Conservation (phyloP, 2,888 invertebrate genomes). For the Drosophila kokeensis region DNA sequence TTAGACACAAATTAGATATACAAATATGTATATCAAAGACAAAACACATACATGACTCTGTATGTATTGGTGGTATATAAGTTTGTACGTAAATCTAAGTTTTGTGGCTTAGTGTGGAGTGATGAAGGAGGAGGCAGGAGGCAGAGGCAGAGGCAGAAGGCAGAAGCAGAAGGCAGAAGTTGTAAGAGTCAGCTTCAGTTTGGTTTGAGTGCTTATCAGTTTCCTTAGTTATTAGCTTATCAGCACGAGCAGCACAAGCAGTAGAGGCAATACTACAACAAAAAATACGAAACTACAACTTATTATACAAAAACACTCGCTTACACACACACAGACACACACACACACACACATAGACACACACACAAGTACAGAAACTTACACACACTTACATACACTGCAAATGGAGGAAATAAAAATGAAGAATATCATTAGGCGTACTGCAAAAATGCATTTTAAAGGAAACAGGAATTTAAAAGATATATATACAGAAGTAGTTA, state of each 20-base stretch:
- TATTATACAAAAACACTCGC: constrained; percentile 30
- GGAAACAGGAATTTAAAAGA: constrained; percentile 78
- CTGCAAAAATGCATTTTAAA: constrained; percentile 78
- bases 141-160: not conserved
- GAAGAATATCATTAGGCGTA: constrained; percentile 75
- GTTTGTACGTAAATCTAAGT: not conserved
- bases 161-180: not conserved
- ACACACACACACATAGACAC: constrained; percentile 19
- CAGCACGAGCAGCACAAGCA: constrained; percentile 50
- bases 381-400: constrained; percentile 21
- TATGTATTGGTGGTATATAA: constrained; percentile 2
- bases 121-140: not conserved
- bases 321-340: constrained; percentile 22
- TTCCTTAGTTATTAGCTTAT: constrained; percentile 38
- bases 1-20: constrained; percentile 13
- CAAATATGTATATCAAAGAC: not conserved
- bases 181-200: constrained; percentile 35
- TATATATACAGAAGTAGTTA: constrained; percentile 68
- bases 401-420: constrained; percentile 33
- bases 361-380: constrained; percentile 7
- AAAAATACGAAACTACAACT: constrained; percentile 10
- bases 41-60: not conserved
- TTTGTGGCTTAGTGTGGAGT: not conserved
- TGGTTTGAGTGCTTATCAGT: constrained; percentile 34
- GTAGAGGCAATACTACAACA: constrained; percentile 44